Conservation (phyloP, 1,140 invertebrate genomes). For the Episyrphus balteatus region DNA sequence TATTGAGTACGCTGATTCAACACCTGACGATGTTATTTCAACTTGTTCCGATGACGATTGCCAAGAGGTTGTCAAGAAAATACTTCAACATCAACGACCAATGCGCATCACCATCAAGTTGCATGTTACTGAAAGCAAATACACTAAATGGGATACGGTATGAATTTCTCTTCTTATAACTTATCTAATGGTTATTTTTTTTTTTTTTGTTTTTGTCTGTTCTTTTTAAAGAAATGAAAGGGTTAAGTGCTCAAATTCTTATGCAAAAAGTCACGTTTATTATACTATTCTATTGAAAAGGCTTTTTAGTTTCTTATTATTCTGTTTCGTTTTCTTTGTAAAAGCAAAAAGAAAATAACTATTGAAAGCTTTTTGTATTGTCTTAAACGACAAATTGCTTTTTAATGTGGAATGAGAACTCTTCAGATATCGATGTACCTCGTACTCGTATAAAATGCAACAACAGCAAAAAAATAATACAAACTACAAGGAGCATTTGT, state of each 20-base stretch:
- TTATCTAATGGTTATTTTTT: neutral
- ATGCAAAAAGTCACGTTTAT: too few relatives aligned
- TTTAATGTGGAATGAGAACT: too few relatives aligned
- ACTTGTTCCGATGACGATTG: constrained; percentile 31
- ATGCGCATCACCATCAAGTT: constrained; percentile 66
- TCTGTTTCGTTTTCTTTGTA: neutral
- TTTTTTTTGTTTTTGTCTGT: constrained; percentile 1
- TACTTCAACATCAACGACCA: constrained; percentile 47
- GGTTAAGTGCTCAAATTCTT: too few relatives aligned
- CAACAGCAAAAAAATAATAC: too few relatives aligned
- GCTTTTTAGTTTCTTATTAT: too few relatives aligned
- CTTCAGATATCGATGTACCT: too few relatives aligned
- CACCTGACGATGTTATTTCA: constrained; percentile 22
- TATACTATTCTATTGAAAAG: too few relatives aligned
- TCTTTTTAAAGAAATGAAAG: neutral
- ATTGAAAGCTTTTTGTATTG: neutral
- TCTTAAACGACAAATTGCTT: too few relatives aligned
- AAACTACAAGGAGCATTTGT: too few relatives aligned
- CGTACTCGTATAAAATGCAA: too few relatives aligned
- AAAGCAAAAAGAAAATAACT: too few relatives aligned
- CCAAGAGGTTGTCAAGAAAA: constrained; percentile 43
- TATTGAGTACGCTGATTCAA: constrained; percentile 13
- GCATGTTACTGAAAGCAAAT: constrained; percentile 61
- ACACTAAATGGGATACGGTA: constrained; percentile 71
- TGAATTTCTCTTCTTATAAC: constrained; percentile 25